Evolutionary conservation across 1,140 invertebrate species (phyloP), one percentile per base, ranked within the genome.

Genomic region (Diploscapter pachys): DNA sequence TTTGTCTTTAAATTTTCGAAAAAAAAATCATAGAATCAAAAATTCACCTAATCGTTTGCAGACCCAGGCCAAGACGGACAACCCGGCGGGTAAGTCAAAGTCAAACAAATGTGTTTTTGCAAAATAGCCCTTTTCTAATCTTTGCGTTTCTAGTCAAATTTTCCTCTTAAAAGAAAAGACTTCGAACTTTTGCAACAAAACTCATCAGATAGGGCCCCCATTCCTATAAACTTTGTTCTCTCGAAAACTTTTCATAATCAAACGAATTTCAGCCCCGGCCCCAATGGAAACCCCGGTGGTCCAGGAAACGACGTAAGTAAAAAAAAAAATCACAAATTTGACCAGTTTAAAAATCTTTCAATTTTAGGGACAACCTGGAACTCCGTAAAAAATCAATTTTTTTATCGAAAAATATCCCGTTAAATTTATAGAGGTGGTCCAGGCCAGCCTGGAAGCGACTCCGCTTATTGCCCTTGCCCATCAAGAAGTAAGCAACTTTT

Each of bases 401-500:
- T 31, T 31, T 31, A 31, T 31, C 31, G 31, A 31, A 31, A 31
- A 31, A 31, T 31, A 31, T 31, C 31, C 31, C 31, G 31, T 31
- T 31, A 31, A 31, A 31, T 31, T 31, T 31, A 31, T 31, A 31
- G 31, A 31, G 31, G 31, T 31, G 31, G 31, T 31, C 31, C 31
- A 31, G 68, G 68, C 49, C n/a, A 50, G 56, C 68, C 68, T 51
- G 68, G 56, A 70, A 11, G 8, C 6, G 68, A 70, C n/a, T 56
- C 68, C 56, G 68, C 55, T 70, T 70, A 70, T 61, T 59, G 68
- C 54, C 68, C 68, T 61, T 70, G 56, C 68, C 68, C 68, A 70
- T 56, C 56, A 61, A 56, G 55, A 56, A 69, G 66, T 50, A 31
- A 31, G 31, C 31, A 31, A 31, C 31, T 31, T 31, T 31, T 31